Evolutionary conservation across 2,888 invertebrate species (phyloP).

Genomic region (Minunthozetes semirufus): DNA sequence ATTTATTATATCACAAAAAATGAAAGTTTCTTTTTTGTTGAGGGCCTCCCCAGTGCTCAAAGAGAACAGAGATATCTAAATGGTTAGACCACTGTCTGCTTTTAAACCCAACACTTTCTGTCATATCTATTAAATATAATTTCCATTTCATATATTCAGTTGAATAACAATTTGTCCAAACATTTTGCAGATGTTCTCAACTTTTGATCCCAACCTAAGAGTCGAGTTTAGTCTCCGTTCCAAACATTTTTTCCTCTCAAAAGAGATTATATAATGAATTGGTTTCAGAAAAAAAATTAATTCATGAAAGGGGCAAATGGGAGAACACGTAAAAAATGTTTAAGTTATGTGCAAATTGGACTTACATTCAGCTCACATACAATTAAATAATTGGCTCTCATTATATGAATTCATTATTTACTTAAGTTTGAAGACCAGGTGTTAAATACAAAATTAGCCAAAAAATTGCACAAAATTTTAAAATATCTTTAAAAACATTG

Average conservation of each 20-base stretch:
- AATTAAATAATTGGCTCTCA: conserved; percentile 10
- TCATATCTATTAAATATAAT: conserved; percentile 8
- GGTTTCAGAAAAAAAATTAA: neutral
- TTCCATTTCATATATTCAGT: neutral
- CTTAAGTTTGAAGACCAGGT: neutral
- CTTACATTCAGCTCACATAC: conserved; percentile 1
- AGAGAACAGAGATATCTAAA: neutral
- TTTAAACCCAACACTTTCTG: neutral
- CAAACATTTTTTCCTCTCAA: neutral
- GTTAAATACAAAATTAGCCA: neutral
- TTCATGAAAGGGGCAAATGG: neutral
- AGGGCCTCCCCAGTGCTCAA: no score
- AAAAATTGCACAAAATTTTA: neutral
- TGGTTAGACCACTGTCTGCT: neutral
- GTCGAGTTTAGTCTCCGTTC: conserved; percentile 1
- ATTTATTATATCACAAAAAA: no score
- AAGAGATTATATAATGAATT: neutral
- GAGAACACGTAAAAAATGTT: neutral
- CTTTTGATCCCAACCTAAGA: neutral
- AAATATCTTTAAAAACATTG: neutral
- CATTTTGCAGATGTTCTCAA: conserved; percentile 18
- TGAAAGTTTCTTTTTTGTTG: no score
- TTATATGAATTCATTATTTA: neutral
- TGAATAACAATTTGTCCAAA: conserved; percentile 3
- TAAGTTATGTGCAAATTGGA: neutral